Percentiles rank a stretch among this genome's conserved stretches.
These are phyloP conservation scores for Lasioglossum figueresi DNA, from an alignment of 2,888 invertebrate genomes.

Conservation along the genomic window DNA sequence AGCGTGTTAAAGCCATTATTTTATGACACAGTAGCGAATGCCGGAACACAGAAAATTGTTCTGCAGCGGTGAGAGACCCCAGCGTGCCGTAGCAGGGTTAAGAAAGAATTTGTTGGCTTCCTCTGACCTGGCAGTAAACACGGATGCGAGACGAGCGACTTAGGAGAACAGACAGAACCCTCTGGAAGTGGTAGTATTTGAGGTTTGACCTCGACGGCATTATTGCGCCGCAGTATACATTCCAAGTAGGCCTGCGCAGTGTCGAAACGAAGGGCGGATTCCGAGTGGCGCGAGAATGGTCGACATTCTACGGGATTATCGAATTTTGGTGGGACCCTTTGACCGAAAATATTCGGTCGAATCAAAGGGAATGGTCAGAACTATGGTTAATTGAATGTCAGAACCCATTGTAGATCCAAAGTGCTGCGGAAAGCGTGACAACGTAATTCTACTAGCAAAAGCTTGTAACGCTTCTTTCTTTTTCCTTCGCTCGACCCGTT, in stretches of 20 bases:
- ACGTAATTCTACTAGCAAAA: not conserved
- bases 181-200: not conserved
- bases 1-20: not conserved
- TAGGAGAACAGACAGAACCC: not conserved
- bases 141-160: not conserved
- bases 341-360: not conserved
- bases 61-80: not conserved
- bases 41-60: not conserved
- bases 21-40: not conserved
- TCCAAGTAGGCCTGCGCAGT: constrained; percentile 7
- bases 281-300: constrained; percentile 6
- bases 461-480: not conserved
- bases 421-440: not conserved
- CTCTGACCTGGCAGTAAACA: not conserved
- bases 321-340: constrained; percentile 22
- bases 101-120: not conserved
- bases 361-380: not conserved
- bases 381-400: not conserved
- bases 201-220: constrained; percentile 6
- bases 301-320: constrained; percentile 9
- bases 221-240: not conserved
- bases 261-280: constrained; percentile 20
- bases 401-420: not conserved
- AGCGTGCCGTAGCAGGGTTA: not conserved
- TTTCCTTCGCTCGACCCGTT: not conserved